A percentile compares a stretch with the other conserved stretches of the same genome.
phyloP scores from a whole-genome alignment of 2,888 invertebrate genomes.

The Alsophila aescularia region DNA sequence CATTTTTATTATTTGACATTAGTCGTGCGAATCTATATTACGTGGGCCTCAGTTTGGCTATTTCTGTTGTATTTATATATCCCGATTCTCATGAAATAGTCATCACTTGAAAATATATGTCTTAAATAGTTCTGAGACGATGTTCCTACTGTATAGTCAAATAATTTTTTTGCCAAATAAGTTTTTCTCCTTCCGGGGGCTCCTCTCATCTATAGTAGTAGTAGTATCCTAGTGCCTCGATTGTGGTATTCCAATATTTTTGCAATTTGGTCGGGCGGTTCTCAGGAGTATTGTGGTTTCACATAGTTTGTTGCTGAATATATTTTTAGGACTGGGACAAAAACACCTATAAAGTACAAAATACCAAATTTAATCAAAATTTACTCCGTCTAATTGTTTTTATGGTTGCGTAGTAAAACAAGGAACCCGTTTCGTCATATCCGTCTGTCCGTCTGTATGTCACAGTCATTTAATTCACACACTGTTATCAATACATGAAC shows the following conservation, averaged over 20 bases:
- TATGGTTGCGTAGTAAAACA: too few relatives aligned
- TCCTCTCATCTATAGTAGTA: constrained; percentile 93
- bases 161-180: constrained; percentile 85
- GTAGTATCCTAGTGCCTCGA: constrained; percentile 86
- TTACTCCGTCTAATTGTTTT: too few relatives aligned
- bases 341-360: too few relatives aligned
- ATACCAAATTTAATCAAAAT: too few relatives aligned
- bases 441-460: too few relatives aligned
- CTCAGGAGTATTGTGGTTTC: constrained; percentile 30
- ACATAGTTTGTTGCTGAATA: constrained; percentile 27
- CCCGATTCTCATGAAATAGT: constrained; percentile 60
- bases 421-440: too few relatives aligned
- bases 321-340: constrained; percentile 19
- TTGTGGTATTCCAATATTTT: constrained; percentile 58
- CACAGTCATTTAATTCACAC: too few relatives aligned
- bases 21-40: too few relatives aligned
- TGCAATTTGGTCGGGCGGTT: constrained; percentile 57
- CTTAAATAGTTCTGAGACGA: constrained; percentile 38
- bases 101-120: constrained; percentile 70
- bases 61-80: constrained; percentile 53
- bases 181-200: constrained; percentile 94
- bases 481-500: too few relatives aligned
- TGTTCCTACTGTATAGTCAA: constrained; percentile 60
- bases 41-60: constrained; percentile 86
- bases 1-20: too few relatives aligned